Evolutionary conservation across 2,888 invertebrate species (phyloP).

Genomic region (Blera fallax): DNA sequence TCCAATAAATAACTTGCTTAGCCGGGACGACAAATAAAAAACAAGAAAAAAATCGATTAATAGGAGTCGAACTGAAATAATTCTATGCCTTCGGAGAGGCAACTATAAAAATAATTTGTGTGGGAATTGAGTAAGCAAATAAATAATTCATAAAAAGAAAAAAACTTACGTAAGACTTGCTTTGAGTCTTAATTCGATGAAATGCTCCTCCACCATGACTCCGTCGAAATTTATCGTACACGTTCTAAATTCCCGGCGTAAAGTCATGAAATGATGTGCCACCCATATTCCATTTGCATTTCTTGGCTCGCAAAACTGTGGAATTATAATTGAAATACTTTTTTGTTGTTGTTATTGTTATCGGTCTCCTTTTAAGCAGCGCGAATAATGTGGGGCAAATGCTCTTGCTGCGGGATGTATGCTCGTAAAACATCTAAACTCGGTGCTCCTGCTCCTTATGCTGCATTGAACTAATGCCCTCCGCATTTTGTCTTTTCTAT

Average conservation of each 20-base stretch:
- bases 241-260: slow-evolving; percentile 9
- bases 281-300: slow-evolving; percentile 39
- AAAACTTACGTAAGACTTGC: slow-evolving; percentile 4
- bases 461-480: slow-evolving; percentile 19
- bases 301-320: slow-evolving; percentile 39
- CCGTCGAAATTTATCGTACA: neutral
- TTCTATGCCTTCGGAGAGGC: neutral
- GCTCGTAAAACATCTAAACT: slow-evolving; percentile 15
- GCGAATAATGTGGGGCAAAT: slow-evolving; percentile 46
- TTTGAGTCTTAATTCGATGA: slow-evolving; percentile 15
- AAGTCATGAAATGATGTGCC: slow-evolving; percentile 29
- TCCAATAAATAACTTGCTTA: neutral
- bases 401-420: neutral
- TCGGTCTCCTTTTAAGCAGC: neutral
- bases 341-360: neutral
- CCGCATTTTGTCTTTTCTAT: slow-evolving; percentile 4
- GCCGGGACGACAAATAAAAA: neutral
- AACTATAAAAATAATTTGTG: neutral
- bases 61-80: slow-evolving; percentile 5
- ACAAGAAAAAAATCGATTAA: slow-evolving; percentile 17
- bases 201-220: neutral
- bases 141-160: slow-evolving; percentile 28
- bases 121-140: slow-evolving; percentile 9
- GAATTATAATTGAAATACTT: slow-evolving; percentile 43
- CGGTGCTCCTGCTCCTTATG: slow-evolving; percentile 17